These are phyloP conservation scores for Dipodomys merriami DNA, from an alignment of 2,113 vertebrate species.

Conservation along the genomic window DNA sequence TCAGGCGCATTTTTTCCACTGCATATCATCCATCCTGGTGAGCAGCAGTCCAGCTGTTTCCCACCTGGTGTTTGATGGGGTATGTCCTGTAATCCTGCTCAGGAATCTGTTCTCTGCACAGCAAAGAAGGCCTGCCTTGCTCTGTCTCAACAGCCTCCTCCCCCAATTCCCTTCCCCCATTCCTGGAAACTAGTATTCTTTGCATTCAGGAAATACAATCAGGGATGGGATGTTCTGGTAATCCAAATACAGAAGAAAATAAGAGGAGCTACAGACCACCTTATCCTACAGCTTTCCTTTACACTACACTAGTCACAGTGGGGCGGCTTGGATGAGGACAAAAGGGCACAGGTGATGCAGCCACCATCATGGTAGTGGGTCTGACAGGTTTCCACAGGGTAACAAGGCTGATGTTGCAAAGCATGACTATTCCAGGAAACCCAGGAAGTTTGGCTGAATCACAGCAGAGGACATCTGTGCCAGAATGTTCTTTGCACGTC, in stretches of 20 bases:
- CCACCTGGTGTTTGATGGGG: background rate
- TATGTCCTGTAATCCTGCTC: background rate
- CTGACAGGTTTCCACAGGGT: background rate
- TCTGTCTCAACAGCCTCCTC: background rate
- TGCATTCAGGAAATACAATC: background rate
- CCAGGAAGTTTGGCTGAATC: background rate
- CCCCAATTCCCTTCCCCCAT: no score
- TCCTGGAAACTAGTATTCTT: background rate
- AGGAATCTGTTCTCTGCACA: background rate
- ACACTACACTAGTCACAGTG: background rate
- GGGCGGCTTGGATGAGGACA: background rate
- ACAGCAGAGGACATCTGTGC: background rate
- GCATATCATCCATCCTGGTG: background rate
- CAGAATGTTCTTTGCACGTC: background rate
- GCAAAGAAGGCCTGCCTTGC: background rate
- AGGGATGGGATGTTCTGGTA: background rate
- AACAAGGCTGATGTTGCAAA: background rate
- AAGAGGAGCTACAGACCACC: background rate
- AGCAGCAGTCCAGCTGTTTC: no score
- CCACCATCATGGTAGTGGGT: no score
- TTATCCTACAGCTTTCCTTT: background rate
- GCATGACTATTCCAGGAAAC: background rate
- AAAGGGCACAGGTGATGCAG: background rate
- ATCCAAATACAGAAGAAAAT: background rate
- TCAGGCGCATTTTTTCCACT: accelerated